Conservation (phyloP, 2,888 invertebrate genomes). For the Hymenopus coronatus region DNA sequence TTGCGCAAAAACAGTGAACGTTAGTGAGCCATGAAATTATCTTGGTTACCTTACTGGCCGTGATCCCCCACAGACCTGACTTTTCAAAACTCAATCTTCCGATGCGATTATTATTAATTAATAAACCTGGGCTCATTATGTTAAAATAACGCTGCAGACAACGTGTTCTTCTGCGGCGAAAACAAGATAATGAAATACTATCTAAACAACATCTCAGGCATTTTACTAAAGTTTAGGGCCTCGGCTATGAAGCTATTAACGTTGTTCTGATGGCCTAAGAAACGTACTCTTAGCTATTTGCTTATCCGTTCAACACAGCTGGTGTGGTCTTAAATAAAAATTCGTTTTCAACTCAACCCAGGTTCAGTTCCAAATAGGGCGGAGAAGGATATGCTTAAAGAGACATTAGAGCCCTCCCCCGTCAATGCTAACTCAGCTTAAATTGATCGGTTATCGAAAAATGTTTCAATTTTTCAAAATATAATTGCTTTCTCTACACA, state of each 20-base stretch:
- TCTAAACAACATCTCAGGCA: background rate
- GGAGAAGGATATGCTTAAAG: too few relatives aligned
- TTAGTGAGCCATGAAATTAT: constrained; percentile 3
- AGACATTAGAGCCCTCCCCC: too few relatives aligned
- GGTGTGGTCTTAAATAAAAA: background rate
- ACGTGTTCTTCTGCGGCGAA: background rate
- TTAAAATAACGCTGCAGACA: background rate
- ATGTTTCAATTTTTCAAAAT: too few relatives aligned
- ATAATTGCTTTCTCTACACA: too few relatives aligned
- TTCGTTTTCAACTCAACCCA: too few relatives aligned
- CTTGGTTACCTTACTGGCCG: background rate
- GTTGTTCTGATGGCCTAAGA: background rate
- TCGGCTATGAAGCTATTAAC: background rate
- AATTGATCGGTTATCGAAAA: too few relatives aligned
- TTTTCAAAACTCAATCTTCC: background rate
- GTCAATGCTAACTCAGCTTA: too few relatives aligned
- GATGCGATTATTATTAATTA: background rate
- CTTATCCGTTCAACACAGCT: background rate
- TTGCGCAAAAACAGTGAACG: background rate
- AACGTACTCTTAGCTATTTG: background rate
- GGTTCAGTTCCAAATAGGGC: too few relatives aligned
- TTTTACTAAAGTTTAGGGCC: background rate
- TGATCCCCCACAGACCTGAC: too few relatives aligned
- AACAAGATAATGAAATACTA: background rate
- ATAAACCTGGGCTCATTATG: background rate